A percentile compares a stretch with the other conserved stretches of the same genome.
Evolutionary conservation across 1,140 invertebrate species (phyloP).

Genomic region (Argopecten irradians): DNA sequence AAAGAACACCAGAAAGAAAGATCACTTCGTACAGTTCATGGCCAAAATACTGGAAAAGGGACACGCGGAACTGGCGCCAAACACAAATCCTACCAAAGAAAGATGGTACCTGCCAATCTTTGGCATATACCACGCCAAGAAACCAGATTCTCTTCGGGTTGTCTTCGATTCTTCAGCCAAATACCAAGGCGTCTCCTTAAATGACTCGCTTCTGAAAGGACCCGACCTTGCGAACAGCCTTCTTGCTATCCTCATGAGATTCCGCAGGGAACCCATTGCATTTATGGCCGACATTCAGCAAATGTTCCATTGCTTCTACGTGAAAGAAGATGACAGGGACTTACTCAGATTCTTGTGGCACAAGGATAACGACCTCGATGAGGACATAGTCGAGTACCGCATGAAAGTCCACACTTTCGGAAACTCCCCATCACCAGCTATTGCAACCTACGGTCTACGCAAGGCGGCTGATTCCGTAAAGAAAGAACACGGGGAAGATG

Average conservation of each 20-base stretch:
- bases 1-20: slow-evolving; percentile 35
- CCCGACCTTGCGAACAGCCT: slow-evolving; percentile 72
- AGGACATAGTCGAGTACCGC: slow-evolving; percentile 45
- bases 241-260: slow-evolving; percentile 54
- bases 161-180: slow-evolving; percentile 49
- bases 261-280: slow-evolving; percentile 47
- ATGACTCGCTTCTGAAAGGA: slow-evolving; percentile 57
- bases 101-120: slow-evolving; percentile 49
- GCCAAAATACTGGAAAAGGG: slow-evolving; percentile 17
- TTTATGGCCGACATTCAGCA: slow-evolving; percentile 46
- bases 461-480: slow-evolving; percentile 31
- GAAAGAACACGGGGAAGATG: slow-evolving; percentile 23
- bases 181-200: slow-evolving; percentile 53
- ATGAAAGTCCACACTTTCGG: slow-evolving; percentile 60
- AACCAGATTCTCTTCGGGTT: slow-evolving; percentile 37
- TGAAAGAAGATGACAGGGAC: slow-evolving; percentile 45
- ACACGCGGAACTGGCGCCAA: background rate
- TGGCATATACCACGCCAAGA: slow-evolving; percentile 47
- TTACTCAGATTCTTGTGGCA: slow-evolving; percentile 57
- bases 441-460: slow-evolving; percentile 49
- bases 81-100: slow-evolving; percentile 19
- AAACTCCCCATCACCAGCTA: slow-evolving; percentile 44
- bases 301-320: slow-evolving; percentile 53
- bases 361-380: slow-evolving; percentile 39
- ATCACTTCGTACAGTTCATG: background rate